phyloP scores from a whole-genome alignment of 2,797 vertebrate genomes.

The Alfaro cultratus region DNA sequence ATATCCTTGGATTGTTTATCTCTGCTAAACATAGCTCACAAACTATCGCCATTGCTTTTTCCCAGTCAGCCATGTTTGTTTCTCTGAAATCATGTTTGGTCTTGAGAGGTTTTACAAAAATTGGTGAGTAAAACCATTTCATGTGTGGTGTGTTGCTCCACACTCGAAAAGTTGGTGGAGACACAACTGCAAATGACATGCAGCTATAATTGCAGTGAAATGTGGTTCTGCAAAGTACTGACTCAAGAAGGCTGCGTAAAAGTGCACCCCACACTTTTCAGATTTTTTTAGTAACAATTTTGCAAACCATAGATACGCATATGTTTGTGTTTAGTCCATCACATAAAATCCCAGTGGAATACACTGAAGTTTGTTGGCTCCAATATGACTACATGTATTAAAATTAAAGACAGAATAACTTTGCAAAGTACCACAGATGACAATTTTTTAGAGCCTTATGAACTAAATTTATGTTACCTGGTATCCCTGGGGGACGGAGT shows the following conservation, averaged over 20 bases:
- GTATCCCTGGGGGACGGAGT: slow-evolving; percentile 95
- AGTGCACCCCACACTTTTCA: neutral
- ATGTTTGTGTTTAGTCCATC: neutral
- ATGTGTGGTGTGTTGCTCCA: too few relatives aligned
- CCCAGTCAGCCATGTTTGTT: too few relatives aligned
- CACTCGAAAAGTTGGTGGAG: too few relatives aligned
- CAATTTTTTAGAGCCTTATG: neutral
- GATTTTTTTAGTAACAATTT: neutral
- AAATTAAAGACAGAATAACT: neutral
- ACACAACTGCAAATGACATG: neutral
- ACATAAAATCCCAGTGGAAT: neutral
- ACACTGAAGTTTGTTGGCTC: neutral
- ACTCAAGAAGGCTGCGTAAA: neutral
- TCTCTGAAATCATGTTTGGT: too few relatives aligned
- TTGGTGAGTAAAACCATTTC: too few relatives aligned
- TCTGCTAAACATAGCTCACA: too few relatives aligned
- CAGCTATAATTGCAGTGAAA: neutral
- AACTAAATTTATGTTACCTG: slow-evolving; percentile 81
- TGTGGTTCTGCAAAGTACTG: neutral
- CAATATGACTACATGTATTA: neutral
- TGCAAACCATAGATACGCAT: neutral
- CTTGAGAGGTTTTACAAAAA: too few relatives aligned
- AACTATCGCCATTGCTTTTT: too few relatives aligned
- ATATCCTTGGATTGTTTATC: too few relatives aligned
- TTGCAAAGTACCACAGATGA: neutral